A percentile compares a stretch with the other conserved stretches of the same genome.
These are phyloP conservation scores for Osedax frankpressi DNA, from an alignment of 2,888 invertebrate genomes.

Conservation along the genomic window DNA sequence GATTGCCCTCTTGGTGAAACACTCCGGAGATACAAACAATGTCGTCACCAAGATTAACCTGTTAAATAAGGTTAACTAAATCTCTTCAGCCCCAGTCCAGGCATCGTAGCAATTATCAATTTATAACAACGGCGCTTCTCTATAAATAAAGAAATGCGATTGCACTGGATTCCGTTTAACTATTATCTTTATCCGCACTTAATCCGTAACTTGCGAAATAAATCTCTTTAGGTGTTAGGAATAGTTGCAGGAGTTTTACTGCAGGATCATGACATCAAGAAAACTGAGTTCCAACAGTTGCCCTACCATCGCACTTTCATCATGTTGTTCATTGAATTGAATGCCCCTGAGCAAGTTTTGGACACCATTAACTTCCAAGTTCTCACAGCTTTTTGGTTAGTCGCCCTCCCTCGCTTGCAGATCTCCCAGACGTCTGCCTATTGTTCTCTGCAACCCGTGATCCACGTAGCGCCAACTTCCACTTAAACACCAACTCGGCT, in stretches of 20 bases:
- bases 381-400: conserved; percentile 75
- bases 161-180: too few relatives aligned
- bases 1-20: conserved; percentile 80
- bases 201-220: too few relatives aligned
- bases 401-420: too few relatives aligned
- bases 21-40: conserved; percentile 54
- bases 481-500: too few relatives aligned
- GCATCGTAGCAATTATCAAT: too few relatives aligned
- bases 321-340: conserved; percentile 88
- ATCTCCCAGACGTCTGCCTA: too few relatives aligned
- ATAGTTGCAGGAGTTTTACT: conserved; percentile 87
- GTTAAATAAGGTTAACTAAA: conserved; percentile 64
- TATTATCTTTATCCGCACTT: background rate
- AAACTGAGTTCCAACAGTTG: conserved; percentile 81
- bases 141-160: too few relatives aligned
- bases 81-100: background rate
- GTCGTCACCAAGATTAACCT: conserved; percentile 91
- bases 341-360: conserved; percentile 67
- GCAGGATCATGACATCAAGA: conserved; percentile 85
- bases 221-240: conserved; percentile 58
- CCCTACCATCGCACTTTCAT: conserved; percentile 93
- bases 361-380: conserved; percentile 81
- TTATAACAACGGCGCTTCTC: too few relatives aligned
- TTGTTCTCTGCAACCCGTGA: too few relatives aligned
- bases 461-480: too few relatives aligned